Base-by-base conservation (phyloP, 2,113 vertebrate species). In the Mionectes macconnelli region DNA sequence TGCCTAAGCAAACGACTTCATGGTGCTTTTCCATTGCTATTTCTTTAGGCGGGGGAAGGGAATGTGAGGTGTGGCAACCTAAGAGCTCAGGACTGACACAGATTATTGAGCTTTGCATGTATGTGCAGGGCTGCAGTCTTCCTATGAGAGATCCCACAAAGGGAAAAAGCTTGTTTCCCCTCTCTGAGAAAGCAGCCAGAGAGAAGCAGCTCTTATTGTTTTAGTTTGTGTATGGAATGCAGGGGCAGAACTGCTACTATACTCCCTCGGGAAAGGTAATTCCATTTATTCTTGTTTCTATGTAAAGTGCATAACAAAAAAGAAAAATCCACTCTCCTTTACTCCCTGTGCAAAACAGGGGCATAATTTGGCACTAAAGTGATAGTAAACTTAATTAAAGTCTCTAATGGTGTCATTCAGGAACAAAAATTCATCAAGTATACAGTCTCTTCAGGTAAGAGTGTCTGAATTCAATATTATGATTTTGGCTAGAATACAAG, bases 161-260 rank as follows among this genome's bases (percentile, higher is more conserved):
- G 12, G 8, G 68, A 73, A 64, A 66, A 6, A 53, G 13, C 3
- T 66, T 14, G 12, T 74, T 64, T 25, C 12, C 27, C 6, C 16
- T 25, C 4, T 6, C 64, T 74, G 42, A 37, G 55, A 90, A 88
- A 84, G 7, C 28, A 77, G 35, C 4, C 15, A 60, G 12, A 45
- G 14, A 42, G 30, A 47, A 64, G 37, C 17, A 93, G 55, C 21
- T 53, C 37, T 39, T 60, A 4, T 2, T 69, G 7, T 30, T 69
- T 8, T 14, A 31, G 6, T 73, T 69, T 55, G 3, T 52, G 7
- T 80, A n/a, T 40, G 1, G 0, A 83, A 56, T 31, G 7, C 24
- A 69, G 16, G 24, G 12, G 89, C 37, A 83, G 2, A 81, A 56
- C 4, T 53, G 9, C 19, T 35, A n/a, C 24, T 49, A 18, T 60